Percentiles rank a stretch among this genome's conserved stretches.
Evolutionary conservation across 2,888 invertebrate genomes (phyloP).

Genomic region (Tenthredo livida): DNA sequence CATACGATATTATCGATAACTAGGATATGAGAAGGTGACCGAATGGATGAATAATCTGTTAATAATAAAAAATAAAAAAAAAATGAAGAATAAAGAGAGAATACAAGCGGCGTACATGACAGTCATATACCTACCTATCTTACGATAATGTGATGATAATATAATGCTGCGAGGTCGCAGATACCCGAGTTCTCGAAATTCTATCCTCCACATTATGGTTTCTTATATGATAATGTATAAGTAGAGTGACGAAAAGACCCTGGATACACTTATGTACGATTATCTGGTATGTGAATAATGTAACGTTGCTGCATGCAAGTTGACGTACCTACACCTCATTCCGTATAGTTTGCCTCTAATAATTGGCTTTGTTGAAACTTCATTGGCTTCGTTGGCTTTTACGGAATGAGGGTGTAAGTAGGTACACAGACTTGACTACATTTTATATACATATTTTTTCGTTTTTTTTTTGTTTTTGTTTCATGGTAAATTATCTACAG

Average conservation of each 20-base stretch:
- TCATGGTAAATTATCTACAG: no score
- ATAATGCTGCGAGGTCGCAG: neutral
- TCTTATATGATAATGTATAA: neutral
- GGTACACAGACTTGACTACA: neutral
- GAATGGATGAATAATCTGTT: neutral
- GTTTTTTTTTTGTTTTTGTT: no score
- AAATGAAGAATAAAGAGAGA: neutral
- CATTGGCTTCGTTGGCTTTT: conserved; percentile 26
- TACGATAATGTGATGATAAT: neutral
- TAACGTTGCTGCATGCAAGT: conserved; percentile 7
- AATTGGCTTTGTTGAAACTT: conserved; percentile 34
- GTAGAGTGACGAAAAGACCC: neutral
- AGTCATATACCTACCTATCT: neutral
- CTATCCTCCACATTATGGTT: neutral
- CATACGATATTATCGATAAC: neutral
- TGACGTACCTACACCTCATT: neutral
- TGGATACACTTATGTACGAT: neutral
- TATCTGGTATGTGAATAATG: neutral
- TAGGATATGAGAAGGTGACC: neutral
- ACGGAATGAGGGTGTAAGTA: neutral
- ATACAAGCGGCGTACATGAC: neutral
- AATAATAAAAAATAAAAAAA: neutral
- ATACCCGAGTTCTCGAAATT: neutral
- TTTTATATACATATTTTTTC: no score
- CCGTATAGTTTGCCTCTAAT: neutral